Base-by-base conservation (phyloP, 2,888 invertebrate species). In the Ophion ellenae region DNA sequence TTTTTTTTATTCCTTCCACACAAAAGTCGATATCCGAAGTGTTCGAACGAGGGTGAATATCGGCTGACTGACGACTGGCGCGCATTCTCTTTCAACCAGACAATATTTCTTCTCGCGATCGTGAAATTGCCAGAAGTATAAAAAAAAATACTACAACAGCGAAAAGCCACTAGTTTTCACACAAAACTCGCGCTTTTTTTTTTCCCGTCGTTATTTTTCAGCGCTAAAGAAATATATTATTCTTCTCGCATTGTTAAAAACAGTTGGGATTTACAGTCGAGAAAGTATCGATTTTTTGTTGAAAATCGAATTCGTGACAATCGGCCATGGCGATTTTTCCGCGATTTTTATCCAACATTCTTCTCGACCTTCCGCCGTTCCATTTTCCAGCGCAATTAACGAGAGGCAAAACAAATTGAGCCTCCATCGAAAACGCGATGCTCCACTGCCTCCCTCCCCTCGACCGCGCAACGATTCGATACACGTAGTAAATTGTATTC, bases 11-110 rank as follows among this genome's bases (percentile, higher is more conserved):
- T 67, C 20, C 45, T 36, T 73, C 24, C 59, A 61, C 67, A 71
- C 53, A 78, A 84, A 78, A 78, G 77, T 77, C 81, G 77, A 81
- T 84, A 81, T 74, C 40, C 77, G 57, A 79, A 63, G 70, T 20
- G n/a, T 47, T 71, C 79, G 47, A 53, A 64, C 45, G 28, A 64
- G 24, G 20, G 14, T 63, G 53, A 71, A 47, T 63, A 67, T 53
- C 28, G 61, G 61, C 59, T 53, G 78, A 77, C 59, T 67, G 59
- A 76, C 59, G 32, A 71, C 57, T 36, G 32, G 57, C 71, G 53
- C 57, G 61, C 73, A 73, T 6, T 66, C 28, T 67, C 63, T 64
- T 61, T 47, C 24, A 57, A 45, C 32, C 28, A 36, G 20, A 47
- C 57, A 20, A 75, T 70, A 57, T 64, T 76, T 69, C 45, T 40